These are phyloP conservation scores for Chinchilla lanigera DNA, from an alignment of 2,113 vertebrate species.

Conservation along the genomic window DNA sequence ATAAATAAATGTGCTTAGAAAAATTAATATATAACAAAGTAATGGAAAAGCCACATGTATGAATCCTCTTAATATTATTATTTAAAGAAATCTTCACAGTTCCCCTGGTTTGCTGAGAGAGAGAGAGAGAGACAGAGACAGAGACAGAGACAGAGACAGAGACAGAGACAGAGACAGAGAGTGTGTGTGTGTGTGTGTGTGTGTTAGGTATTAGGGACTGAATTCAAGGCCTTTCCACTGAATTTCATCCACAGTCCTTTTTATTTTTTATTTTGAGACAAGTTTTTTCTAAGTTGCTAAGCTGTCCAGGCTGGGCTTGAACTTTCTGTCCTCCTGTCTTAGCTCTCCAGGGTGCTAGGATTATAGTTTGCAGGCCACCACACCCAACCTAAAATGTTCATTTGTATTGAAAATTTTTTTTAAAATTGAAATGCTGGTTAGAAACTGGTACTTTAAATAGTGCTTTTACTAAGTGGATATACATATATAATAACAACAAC, in stretches of 20 bases:
- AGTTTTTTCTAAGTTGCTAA: background rate
- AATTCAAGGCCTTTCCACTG: background rate
- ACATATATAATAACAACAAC: background rate
- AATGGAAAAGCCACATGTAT: constrained; percentile 15
- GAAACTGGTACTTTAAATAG: background rate
- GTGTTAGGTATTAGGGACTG: background rate
- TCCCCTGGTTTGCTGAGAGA: background rate
- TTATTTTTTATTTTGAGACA: background rate
- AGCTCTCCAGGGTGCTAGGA: background rate
- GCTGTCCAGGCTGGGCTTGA: background rate
- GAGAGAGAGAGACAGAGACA: no score
- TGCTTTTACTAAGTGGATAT: background rate
- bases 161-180: no score
- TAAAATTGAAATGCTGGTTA: background rate
- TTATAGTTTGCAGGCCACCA: background rate
- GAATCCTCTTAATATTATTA: background rate
- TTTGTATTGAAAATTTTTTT: background rate
- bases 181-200: background rate
- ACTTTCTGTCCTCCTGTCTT: background rate
- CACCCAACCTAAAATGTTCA: background rate
- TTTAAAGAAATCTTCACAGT: constrained; percentile 35
- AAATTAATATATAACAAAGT: constrained; percentile 33
- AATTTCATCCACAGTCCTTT: background rate
- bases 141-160: no score
- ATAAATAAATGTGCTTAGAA: constrained; percentile 34